These are phyloP conservation scores for Amblyraja radiata DNA, from an alignment of 2,797 vertebrate species.

Conservation along the genomic window DNA sequence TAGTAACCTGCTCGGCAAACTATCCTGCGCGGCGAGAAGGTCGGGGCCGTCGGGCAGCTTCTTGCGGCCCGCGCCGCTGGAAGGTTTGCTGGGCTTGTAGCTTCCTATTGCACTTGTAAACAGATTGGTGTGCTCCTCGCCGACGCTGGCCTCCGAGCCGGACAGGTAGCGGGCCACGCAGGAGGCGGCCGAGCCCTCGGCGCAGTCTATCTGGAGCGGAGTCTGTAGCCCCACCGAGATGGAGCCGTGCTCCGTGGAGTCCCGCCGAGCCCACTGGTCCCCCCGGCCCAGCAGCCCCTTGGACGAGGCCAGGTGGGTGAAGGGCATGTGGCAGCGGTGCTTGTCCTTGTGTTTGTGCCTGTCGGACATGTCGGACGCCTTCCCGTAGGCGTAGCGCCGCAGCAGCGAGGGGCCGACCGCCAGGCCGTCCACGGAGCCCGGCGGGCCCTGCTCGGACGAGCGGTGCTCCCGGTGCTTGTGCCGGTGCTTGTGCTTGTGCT, in stretches of 20 bases:
- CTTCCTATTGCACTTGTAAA: slow-evolving; percentile 79
- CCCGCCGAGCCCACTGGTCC: slow-evolving; percentile 63
- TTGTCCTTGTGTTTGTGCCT: slow-evolving; percentile 84
- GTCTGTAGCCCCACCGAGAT: slow-evolving; percentile 60
- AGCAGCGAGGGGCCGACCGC: slow-evolving; percentile 61
- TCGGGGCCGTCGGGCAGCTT: slow-evolving; percentile 59
- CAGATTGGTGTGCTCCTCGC: slow-evolving; percentile 78
- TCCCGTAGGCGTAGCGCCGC: slow-evolving; percentile 82
- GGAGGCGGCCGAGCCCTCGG: slow-evolving; percentile 51
- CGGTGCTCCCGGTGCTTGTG: slow-evolving; percentile 79
- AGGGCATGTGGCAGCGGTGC: slow-evolving; percentile 63
- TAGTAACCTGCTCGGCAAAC: slow-evolving; percentile 53
- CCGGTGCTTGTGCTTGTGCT: slow-evolving; percentile 78
- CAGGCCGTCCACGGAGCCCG: slow-evolving; percentile 55
- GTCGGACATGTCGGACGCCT: slow-evolving; percentile 64
- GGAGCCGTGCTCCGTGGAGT: slow-evolving; percentile 51
- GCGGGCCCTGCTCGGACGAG: slow-evolving; percentile 58
- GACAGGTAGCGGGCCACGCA: slow-evolving; percentile 63
- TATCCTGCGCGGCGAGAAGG: slow-evolving; percentile 62
- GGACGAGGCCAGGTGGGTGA: slow-evolving; percentile 68
- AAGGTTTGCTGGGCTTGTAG: slow-evolving; percentile 56
- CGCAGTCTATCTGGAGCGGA: slow-evolving; percentile 64
- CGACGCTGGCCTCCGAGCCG: slow-evolving; percentile 55
- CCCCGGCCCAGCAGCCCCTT: slow-evolving; percentile 62
- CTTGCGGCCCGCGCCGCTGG: slow-evolving; percentile 60